Conservation (phyloP, 2,113 vertebrate species). For the Terrapene triunguis region DNA sequence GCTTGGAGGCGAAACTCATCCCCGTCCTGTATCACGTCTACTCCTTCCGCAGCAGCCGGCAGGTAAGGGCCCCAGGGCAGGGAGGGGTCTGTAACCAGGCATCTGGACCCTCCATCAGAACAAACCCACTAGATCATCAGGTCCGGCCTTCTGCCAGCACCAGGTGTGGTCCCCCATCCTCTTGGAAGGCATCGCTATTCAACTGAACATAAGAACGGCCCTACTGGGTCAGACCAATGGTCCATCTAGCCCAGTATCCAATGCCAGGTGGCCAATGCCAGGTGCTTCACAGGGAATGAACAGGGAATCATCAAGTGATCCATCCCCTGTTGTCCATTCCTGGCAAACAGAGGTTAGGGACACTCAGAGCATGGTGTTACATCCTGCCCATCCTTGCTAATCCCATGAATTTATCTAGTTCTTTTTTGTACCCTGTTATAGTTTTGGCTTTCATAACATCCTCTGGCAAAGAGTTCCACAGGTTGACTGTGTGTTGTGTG, state of each 20-base stretch:
- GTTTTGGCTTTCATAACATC: no score
- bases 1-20: slow-evolving; percentile 75
- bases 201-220: not conserved
- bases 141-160: not conserved
- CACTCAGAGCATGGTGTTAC: no score
- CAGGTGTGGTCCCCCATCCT: not conserved
- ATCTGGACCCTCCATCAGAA: not conserved
- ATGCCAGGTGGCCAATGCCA: not conserved
- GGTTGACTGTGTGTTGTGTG: no score
- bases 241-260: no score
- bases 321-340: no score
- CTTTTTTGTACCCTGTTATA: no score
- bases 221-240: no score
- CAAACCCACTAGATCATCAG: not conserved
- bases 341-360: no score
- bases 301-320: no score
- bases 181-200: not conserved
- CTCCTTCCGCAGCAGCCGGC: slow-evolving; percentile 87
- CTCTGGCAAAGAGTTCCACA: no score
- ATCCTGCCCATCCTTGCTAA: no score
- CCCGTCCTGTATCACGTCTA: slow-evolving; percentile 95
- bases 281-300: not conserved
- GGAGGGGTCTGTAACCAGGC: not conserved
- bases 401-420: no score
- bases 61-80: slow-evolving; percentile 77